Conservation (phyloP, 2,888 invertebrate genomes). For the Timema cristinae region DNA sequence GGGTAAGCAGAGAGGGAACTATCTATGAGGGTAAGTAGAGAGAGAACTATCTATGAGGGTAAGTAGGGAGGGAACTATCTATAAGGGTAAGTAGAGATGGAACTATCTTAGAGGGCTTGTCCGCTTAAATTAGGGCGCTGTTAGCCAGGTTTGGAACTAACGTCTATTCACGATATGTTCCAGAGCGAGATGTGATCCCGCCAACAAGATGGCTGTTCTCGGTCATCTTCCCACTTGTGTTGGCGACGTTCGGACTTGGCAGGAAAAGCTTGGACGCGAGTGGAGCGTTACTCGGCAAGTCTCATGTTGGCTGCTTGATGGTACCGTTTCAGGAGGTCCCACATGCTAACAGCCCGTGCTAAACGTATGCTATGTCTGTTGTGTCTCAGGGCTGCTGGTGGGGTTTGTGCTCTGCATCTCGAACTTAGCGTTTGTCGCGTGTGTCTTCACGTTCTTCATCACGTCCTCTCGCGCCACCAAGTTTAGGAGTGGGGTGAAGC, state of each 20-base stretch:
- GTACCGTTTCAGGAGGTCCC: not conserved
- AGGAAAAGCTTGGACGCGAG: conserved; percentile 64
- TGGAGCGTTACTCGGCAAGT: conserved; percentile 62
- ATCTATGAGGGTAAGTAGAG: too few species aligned
- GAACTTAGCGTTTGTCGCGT: conserved; percentile 69
- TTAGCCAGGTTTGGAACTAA: too few species aligned
- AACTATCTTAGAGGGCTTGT: too few species aligned
- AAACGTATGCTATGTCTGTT: not conserved
- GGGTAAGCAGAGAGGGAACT: too few species aligned
- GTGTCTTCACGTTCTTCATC: conserved; percentile 72
- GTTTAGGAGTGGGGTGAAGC: conserved; percentile 61
- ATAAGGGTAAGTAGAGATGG: too few species aligned
- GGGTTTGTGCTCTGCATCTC: conserved; percentile 75
- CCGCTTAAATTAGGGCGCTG: too few species aligned
- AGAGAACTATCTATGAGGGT: conserved; percentile 6
- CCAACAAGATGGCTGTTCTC: conserved; percentile 64
- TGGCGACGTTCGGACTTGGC: conserved; percentile 63
- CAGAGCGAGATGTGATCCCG: conserved; percentile 57
- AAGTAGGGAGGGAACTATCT: not conserved
- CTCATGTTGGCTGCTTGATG: not conserved
- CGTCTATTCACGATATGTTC: conserved; percentile 35
- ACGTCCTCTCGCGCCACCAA: conserved; percentile 79
- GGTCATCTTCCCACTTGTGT: conserved; percentile 58
- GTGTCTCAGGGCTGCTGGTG: conserved; percentile 57
- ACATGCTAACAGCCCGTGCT: not conserved